Evolutionary conservation across 1,140 invertebrate species (phyloP), one percentile per base, ranked within the genome.

Genomic region (Leptestheria dahalacensis): DNA sequence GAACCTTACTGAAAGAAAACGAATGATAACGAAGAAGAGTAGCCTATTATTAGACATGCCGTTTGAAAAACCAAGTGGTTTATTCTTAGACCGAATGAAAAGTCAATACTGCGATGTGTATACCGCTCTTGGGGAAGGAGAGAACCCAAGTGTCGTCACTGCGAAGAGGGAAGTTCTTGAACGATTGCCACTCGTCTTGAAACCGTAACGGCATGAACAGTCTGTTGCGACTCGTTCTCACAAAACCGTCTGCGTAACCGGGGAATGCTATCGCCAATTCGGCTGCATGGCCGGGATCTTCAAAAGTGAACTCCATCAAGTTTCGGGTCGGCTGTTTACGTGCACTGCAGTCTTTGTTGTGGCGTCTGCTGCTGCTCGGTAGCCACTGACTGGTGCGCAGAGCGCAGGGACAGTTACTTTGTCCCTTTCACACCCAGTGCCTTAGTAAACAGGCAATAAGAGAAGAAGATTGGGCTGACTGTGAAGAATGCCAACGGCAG

Each of bases 121-220:
- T 60, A 60, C 58, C 58, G 15, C 47, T 50, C 33, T 60, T 60
- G 20, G 49, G 58, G 23, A 60, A 60, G 15, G 48, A 50, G 0
- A 51, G 49, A 11, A 60, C 29, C 47, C 47, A 60, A 9, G 52
- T 20, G 33, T 60, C 58, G 12, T 60, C 58, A 11, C 29, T 2
- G 20, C 49, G 15, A 4, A 60, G 15, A 29, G 26, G 23, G 20
- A 60, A 51, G 33, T 60, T 52, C 24, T 6, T 29, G 33, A 29
- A 55, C 12, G 23, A 29, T 25, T 29, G 6, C 23, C 26, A 29
- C 12, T 55, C 53, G 26, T 55, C 33, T 29, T 55, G 21, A 28
- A n/a, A 55, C 26, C 23, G 33, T 10, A 18, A 18, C 3, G 26
- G 53, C 23, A 55, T 33, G 10, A 55, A 29, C 9, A 55, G 21